Evolutionary conservation across 2,113 vertebrate species (phyloP).

Genomic region (Panthera leo): DNA sequence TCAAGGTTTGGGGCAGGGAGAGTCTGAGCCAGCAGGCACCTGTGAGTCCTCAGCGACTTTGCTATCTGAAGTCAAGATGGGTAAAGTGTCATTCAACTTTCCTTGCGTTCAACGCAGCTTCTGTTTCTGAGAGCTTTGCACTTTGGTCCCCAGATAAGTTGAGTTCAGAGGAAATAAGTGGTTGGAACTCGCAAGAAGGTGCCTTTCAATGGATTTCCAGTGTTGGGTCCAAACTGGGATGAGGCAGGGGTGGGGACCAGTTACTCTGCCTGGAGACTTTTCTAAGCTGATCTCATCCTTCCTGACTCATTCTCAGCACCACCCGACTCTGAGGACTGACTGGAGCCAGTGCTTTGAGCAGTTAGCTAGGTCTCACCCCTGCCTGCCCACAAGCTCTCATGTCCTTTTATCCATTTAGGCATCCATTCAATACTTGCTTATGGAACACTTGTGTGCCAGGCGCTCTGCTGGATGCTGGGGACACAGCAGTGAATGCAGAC

Average conservation of each 20-base stretch:
- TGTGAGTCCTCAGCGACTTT: background rate
- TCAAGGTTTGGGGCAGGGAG: background rate
- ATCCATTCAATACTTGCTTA: background rate
- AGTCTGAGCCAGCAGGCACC: background rate
- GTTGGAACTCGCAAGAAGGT: slow-evolving; percentile 48
- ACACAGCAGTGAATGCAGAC: background rate
- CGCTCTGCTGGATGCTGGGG: background rate
- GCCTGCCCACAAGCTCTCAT: background rate
- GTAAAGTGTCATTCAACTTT: slow-evolving; percentile 2
- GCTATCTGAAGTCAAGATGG: slow-evolving; percentile 43
- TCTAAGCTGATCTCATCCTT: slow-evolving; percentile 44
- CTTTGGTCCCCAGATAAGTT: slow-evolving; percentile 45
- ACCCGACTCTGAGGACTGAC: background rate
- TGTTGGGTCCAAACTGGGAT: slow-evolving; percentile 15
- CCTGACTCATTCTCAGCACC: background rate
- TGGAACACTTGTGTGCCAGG: background rate
- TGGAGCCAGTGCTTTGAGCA: background rate
- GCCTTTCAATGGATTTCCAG: slow-evolving; percentile 47
- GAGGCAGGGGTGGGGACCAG: background rate
- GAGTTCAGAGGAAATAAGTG: slow-evolving; percentile 49
- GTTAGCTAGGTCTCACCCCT: background rate
- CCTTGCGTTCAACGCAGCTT: background rate
- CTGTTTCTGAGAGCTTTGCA: slow-evolving; percentile 30
- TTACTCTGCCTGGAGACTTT: background rate
- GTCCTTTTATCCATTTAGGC: background rate